These are phyloP conservation scores for Alexandromys oeconomus DNA, from an alignment of 2,797 vertebrate genomes.

Conservation along the genomic window DNA sequence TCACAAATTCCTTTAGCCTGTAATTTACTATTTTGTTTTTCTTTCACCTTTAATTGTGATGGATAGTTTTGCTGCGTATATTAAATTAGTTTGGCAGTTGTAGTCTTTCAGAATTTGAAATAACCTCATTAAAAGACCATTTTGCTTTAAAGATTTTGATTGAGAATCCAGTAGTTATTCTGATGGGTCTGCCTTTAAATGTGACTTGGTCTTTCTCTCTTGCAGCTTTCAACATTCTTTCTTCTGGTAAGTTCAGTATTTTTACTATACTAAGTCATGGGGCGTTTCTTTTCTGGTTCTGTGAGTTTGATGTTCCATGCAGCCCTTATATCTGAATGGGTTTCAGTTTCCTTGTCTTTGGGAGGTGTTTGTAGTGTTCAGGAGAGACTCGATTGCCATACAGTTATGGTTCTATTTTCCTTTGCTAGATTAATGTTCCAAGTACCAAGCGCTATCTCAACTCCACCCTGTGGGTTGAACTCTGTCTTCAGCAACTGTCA, in stretches of 20 bases:
- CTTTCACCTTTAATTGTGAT: neutral
- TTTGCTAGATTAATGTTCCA: neutral
- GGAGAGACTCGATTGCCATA: neutral
- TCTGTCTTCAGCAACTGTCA: neutral
- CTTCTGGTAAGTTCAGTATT: neutral
- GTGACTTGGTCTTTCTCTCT: neutral
- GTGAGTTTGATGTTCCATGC: neutral
- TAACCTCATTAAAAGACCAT: neutral
- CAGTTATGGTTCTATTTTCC: neutral
- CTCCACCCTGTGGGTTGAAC: neutral
- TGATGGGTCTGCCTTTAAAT: neutral
- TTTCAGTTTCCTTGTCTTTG: neutral
- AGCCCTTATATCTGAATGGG: neutral
- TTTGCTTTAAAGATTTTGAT: neutral
- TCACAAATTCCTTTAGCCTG: neutral
- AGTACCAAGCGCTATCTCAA: neutral
- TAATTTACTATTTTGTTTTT: neutral
- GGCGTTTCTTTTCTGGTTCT: neutral
- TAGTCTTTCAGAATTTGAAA: neutral
- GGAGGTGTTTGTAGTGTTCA: neutral
- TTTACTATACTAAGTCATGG: neutral
- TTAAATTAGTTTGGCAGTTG: neutral
- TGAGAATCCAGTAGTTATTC: neutral
- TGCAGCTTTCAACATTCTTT: neutral
- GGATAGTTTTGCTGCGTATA: neutral